Evolutionary conservation across 2,888 invertebrate species (phyloP).

Genomic region (Andrena hattorfiana): DNA sequence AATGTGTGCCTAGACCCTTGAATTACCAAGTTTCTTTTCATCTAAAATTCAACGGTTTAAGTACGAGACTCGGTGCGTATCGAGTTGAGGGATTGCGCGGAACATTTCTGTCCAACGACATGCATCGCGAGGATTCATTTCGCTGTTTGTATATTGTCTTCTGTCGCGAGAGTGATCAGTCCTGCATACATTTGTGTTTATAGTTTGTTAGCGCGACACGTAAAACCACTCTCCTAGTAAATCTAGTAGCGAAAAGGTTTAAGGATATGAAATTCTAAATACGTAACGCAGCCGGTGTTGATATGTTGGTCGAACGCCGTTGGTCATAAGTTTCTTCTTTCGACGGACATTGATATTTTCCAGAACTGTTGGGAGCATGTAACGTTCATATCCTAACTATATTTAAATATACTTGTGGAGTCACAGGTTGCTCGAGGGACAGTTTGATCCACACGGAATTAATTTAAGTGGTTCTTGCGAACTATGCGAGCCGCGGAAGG

Average conservation of each 20-base stretch:
- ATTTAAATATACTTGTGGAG: slow-evolving; percentile 33
- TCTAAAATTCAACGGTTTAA: slow-evolving; percentile 24
- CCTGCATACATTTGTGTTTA: slow-evolving; percentile 21
- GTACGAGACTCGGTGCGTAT: not conserved
- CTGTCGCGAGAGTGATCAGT: slow-evolving; percentile 4
- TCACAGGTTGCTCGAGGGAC: slow-evolving; percentile 19
- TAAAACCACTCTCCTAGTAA: not conserved
- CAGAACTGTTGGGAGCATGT: slow-evolving; percentile 12
- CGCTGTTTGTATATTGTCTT: slow-evolving; percentile 25
- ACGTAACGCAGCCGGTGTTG: not conserved
- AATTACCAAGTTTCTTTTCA: slow-evolving; percentile 23
- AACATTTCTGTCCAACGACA: slow-evolving; percentile 3
- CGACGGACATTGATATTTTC: slow-evolving; percentile 20
- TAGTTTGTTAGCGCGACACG: slow-evolving; percentile 19
- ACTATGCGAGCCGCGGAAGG: slow-evolving; percentile 4
- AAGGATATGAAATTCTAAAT: not conserved
- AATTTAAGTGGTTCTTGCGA: slow-evolving; percentile 16
- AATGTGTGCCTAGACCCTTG: slow-evolving; percentile 43
- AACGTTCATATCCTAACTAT: slow-evolving; percentile 31
- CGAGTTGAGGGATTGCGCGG: slow-evolving; percentile 14
- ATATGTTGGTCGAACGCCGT: not conserved
- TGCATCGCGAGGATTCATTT: slow-evolving; percentile 28
- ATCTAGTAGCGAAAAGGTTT: slow-evolving; percentile 20
- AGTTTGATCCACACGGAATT: slow-evolving; percentile 24
- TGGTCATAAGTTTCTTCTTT: slow-evolving; percentile 6